Evolutionary conservation across 1,140 invertebrate species (phyloP).

Genomic region (Drosophila virilis): DNA sequence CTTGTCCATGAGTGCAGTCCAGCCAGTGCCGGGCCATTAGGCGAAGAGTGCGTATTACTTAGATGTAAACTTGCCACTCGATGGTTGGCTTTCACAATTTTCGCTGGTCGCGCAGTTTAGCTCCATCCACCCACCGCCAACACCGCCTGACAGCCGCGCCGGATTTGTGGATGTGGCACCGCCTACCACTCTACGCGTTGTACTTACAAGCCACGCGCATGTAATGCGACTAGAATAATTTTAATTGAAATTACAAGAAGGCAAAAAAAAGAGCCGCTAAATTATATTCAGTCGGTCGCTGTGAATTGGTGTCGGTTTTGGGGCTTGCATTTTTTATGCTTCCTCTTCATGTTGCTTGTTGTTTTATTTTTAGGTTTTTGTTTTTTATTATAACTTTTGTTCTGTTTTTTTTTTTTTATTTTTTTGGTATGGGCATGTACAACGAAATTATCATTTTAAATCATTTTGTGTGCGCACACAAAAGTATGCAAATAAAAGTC

Average conservation of each 20-base stretch:
- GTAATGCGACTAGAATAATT: constrained; percentile 69
- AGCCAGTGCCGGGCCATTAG: constrained; percentile 67
- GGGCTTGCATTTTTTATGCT: constrained; percentile 22
- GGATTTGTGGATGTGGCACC: neutral
- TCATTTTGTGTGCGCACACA: constrained; percentile 71
- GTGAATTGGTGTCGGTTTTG: constrained; percentile 19
- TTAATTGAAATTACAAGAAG: constrained; percentile 77
- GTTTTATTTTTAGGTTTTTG: constrained; percentile 12
- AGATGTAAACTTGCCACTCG: constrained; percentile 74
- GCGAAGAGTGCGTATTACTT: constrained; percentile 73
- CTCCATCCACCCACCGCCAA: neutral
- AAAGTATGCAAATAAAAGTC: constrained; percentile 77
- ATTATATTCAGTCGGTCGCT: constrained; percentile 51
- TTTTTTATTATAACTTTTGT: constrained; percentile 10
- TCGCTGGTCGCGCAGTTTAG: neutral
- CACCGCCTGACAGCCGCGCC: too few relatives aligned
- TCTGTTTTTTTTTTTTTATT: constrained; percentile 5
- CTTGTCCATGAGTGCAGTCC: constrained; percentile 18
- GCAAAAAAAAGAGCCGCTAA: constrained; percentile 39
- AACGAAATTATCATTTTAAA: constrained; percentile 75
- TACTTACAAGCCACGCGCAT: constrained; percentile 29
- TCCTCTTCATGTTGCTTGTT: constrained; percentile 17
- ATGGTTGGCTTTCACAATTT: constrained; percentile 63
- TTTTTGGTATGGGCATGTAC: constrained; percentile 15
- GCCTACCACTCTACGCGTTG: neutral